phyloP scores from a whole-genome alignment of 2,113 vertebrate species.

The Psilopogon haemacephalus region DNA sequence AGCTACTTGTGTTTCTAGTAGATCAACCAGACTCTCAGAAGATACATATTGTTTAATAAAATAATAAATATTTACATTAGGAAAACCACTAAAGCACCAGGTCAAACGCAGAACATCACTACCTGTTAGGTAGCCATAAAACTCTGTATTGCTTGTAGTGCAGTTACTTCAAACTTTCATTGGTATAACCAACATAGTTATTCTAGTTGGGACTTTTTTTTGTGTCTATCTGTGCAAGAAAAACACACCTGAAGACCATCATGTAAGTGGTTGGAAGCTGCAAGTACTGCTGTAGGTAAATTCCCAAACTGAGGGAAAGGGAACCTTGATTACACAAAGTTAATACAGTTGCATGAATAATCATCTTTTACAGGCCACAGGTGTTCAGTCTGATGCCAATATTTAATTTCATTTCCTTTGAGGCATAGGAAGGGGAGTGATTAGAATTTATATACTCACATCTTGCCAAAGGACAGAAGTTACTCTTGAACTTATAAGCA shows the following conservation, averaged over 20 bases:
- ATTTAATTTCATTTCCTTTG: background rate
- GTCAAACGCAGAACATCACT: background rate
- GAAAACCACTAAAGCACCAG: background rate
- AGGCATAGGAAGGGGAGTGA: accelerated
- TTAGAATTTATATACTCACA: background rate
- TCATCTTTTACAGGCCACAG: background rate
- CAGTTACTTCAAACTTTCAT: background rate
- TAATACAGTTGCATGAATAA: background rate
- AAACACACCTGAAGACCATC: background rate
- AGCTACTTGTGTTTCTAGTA: background rate
- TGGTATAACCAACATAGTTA: background rate
- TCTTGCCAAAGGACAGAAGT: background rate
- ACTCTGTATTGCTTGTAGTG: background rate
- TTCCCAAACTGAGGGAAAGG: background rate
- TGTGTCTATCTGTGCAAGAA: background rate
- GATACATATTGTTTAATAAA: background rate
- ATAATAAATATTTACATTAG: background rate
- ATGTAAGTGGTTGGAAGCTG: background rate
- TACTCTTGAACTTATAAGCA: background rate
- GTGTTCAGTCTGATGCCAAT: background rate
- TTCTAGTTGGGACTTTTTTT: background rate
- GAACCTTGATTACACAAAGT: background rate
- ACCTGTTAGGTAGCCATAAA: background rate
- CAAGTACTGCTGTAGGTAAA: background rate
- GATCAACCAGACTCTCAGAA: background rate